These are phyloP conservation scores for Spheniscus humboldti DNA, from an alignment of 2,797 vertebrate genomes.

Conservation along the genomic window DNA sequence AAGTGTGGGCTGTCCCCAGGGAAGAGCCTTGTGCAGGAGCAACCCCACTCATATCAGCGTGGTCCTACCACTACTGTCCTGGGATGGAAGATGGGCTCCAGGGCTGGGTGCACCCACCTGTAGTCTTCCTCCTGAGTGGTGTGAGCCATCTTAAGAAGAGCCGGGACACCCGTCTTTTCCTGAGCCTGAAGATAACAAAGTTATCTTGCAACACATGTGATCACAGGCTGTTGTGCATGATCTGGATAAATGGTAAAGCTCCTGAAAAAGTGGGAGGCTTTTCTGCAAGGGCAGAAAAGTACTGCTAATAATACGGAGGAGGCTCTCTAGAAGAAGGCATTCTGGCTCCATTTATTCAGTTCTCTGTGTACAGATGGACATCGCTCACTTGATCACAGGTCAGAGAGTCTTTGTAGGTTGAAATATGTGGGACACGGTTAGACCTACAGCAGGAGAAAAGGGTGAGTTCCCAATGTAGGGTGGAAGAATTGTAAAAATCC, in stretches of 20 bases:
- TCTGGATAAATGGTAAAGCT: background rate
- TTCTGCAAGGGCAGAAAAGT: background rate
- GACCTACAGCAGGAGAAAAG: background rate
- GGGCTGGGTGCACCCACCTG: background rate
- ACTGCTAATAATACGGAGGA: background rate
- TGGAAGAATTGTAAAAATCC: background rate
- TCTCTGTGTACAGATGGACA: background rate
- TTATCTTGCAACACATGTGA: accelerated
- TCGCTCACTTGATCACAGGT: background rate
- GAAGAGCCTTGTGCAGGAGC: background rate
- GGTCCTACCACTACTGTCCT: background rate
- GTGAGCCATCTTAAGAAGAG: background rate
- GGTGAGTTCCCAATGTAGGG: accelerated
- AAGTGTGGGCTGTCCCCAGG: background rate
- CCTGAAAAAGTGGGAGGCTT: background rate
- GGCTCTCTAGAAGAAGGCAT: background rate
- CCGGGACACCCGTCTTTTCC: background rate
- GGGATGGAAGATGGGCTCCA: background rate
- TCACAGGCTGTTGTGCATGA: background rate
- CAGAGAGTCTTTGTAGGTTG: background rate
- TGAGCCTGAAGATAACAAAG: background rate
- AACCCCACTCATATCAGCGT: accelerated
- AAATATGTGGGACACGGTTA: background rate
- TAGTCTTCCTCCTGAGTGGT: background rate
- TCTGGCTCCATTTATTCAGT: background rate